Base-by-base conservation (phyloP, 2,113 vertebrate genomes). In the Sphaerodactylus townsendi region DNA sequence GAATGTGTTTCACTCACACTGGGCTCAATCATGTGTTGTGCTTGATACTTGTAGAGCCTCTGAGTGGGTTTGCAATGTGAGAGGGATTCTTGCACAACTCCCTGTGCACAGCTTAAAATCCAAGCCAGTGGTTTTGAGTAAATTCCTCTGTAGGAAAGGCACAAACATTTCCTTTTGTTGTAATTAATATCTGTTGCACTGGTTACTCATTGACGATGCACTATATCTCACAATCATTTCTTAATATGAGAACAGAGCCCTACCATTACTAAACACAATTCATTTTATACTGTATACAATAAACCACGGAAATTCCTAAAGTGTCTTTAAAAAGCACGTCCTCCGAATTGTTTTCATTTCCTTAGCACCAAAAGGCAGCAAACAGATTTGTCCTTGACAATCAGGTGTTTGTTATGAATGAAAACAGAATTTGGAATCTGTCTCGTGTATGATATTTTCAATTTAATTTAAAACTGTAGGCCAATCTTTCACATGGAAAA, bases 101-200 rank as follows among this genome's bases (percentile, higher is more conserved):
- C 53, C 1, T 21, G 21, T 5, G 19, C 6, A 14, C 53, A 17
- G 59, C 59, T 62, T 62, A 62, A 77, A n/a, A 25, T 70, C 84
- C 72, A 81, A 39, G 59, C n/a, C 48, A 77, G 9, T n/a, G n/a
- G n/a, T n/a, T n/a, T n/a, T n/a, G n/a, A n/a, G n/a, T n/a, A 19
- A 77, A 59, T 39, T 62, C 75, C 10, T 5, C 30, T 39, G 53
- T 15, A 77, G 75, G 50, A 65, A 62, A 44, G 39, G 59, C 17
- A 21, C 59, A 46, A 21, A 28, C 1, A 39, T 65, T 17, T 39
- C 37, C 64, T 65, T 50, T 86, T 79, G 87, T 85, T 82, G 19
- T 68, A 87, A 83, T 79, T 73, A 85, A 86, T 59, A 84, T 74
- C 50, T 84, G 39, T 74, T 86, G 86, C 79, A 77, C 25, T 62